phyloP scores from a whole-genome alignment of 2,888 invertebrate species.

The Linyphia triangularis region DNA sequence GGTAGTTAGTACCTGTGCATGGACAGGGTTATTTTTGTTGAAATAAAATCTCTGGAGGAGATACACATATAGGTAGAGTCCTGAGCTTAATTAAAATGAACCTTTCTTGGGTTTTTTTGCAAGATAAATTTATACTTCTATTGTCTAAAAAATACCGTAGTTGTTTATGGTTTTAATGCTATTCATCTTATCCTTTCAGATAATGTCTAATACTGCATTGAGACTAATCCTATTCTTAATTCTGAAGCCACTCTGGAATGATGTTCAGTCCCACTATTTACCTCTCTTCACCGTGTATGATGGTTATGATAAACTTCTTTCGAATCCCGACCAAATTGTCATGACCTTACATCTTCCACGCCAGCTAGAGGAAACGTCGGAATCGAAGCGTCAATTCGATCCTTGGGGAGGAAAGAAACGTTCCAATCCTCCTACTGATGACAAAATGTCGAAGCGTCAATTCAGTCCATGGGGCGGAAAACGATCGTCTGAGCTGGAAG shows the following conservation, averaged over 20 bases:
- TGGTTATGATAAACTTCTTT: not conserved
- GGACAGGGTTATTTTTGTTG: too few species aligned
- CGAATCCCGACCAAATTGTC: not conserved
- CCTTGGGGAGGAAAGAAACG: constrained; percentile 56
- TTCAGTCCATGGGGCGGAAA: constrained; percentile 51
- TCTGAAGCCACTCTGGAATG: constrained; percentile 8
- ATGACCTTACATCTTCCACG: not conserved
- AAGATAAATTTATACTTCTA: too few species aligned
- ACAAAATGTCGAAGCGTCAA: not conserved
- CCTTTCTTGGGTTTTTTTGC: too few species aligned
- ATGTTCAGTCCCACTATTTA: not conserved
- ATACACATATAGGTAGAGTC: too few species aligned
- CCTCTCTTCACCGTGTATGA: not conserved
- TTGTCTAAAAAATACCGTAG: too few species aligned
- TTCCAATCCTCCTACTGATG: not conserved
- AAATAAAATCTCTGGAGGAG: too few species aligned
- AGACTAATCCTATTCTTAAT: constrained; percentile 10
- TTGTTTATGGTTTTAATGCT: too few species aligned
- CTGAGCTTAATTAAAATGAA: too few species aligned
- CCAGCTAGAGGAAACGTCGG: not conserved
- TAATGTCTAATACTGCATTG: constrained; percentile 27
- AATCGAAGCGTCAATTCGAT: constrained; percentile 31
- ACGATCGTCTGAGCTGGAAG: not conserved
- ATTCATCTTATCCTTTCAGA: constrained; percentile 40
- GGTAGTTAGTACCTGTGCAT: too few species aligned